A percentile compares a stretch with the other conserved stretches of the same genome.
Conservation (phyloP, 2,888 invertebrate species). For the Periphyllus acericola region DNA sequence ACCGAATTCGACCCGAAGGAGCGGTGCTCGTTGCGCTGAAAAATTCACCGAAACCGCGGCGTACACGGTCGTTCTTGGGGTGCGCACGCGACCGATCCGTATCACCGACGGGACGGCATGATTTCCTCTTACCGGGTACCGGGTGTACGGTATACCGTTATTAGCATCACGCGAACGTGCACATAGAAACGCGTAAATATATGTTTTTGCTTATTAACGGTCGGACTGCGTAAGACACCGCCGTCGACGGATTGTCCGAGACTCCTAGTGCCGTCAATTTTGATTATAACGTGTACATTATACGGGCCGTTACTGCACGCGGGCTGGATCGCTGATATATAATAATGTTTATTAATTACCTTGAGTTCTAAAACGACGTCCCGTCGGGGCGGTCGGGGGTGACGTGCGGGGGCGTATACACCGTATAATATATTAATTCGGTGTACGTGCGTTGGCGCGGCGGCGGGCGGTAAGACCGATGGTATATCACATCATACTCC, state of each 20-base stretch:
- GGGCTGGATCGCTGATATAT: not conserved
- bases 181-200: not conserved
- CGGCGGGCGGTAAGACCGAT: not conserved
- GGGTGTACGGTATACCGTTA: not conserved
- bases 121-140: not conserved
- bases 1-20: not conserved
- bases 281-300: not conserved
- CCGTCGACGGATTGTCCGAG: not conserved
- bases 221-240: not conserved
- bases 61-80: not conserved
- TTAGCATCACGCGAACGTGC: not conserved
- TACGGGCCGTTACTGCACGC: not conserved
- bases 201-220: too few species aligned
- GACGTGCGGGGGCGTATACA: not conserved
- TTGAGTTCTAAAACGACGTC: not conserved
- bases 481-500: too few species aligned
- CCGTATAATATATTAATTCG: not conserved
- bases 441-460: not conserved
- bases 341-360: not conserved
- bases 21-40: not conserved
- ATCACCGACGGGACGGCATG: conserved; percentile 1
- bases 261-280: not conserved
- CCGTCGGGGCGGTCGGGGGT: not conserved
- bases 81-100: conserved; percentile 26
- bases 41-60: not conserved